Base-by-base conservation (phyloP, 2,888 invertebrate genomes). In the Dasysyrphus albostriatus region DNA sequence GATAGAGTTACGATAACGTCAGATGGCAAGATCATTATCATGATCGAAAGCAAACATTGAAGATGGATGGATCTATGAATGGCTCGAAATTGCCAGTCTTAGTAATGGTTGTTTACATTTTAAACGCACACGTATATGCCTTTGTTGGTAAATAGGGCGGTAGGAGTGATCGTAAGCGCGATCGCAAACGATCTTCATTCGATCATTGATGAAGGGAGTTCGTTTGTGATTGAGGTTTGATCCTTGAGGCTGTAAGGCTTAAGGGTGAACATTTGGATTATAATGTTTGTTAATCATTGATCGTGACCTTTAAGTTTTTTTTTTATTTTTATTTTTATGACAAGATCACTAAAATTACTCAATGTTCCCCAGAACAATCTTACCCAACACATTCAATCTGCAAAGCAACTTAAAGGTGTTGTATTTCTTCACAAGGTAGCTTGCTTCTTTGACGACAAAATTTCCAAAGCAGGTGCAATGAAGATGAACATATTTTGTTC, bases 11-110 rank as follows among this genome's bases (percentile, higher is more conserved):
- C 49, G 34, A 78, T 74, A 61, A 83, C 73, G 44, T 78, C 78
- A 83, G 59, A 85, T 77, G 29, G 82, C 75, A 75, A 75, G 75
- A 87, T 87, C 83, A 83, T 87, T 72, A 87, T 83, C 59, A 72
- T 76, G 54, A 80, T 79, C 65, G 54, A 61, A 44, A 14, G 85
- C 73, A 85, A 87, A 87, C 83, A 78, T 37, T 75, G 49, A 61
- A 75, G 87, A 87, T 75, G 75, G 87, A 87, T 87, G 78, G 78
- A 78, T 83, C 87, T 74, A 74, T 83, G 78, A 83, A 87, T 87
- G 83, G 75, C 63, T 59, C 59, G 16, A 87, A 83, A 87, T 87
- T 75, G 75, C 70, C 65, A 49, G 87, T 72, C 72, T 79, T 47
- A 9, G 51, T 75, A 75, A 83, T 59, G 47, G 63, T 59, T 83